These are phyloP conservation scores for Seladonia tumulorum DNA, from an alignment of 2,888 invertebrate genomes.

Conservation along the genomic window DNA sequence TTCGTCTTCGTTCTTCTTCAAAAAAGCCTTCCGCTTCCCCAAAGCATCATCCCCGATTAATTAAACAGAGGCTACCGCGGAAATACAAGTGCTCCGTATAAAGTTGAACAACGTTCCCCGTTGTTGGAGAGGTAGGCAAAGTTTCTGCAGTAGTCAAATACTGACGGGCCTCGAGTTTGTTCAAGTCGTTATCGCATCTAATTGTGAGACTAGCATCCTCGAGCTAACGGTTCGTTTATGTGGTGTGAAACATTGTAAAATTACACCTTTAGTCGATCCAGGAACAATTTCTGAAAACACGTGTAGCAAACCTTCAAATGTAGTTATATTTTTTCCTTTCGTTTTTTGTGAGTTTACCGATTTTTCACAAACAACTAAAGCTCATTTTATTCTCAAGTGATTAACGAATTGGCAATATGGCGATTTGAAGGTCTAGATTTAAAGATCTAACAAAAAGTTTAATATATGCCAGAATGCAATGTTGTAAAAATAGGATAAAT, in stretches of 20 bases:
- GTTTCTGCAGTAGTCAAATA: constrained; percentile 17
- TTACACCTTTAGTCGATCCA: not conserved
- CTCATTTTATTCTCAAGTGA: too few species aligned
- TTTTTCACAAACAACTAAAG: too few species aligned
- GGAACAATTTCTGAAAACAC: not conserved
- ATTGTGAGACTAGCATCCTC: not conserved
- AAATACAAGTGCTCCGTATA: constrained; percentile 32
- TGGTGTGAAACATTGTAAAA: not conserved
- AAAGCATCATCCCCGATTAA: constrained; percentile 51
- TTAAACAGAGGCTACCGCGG: constrained; percentile 41
- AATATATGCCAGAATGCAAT: too few species aligned
- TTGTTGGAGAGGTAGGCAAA: constrained; percentile 35
- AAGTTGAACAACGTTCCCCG: constrained; percentile 35
- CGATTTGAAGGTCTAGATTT: too few species aligned
- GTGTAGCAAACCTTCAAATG: not conserved
- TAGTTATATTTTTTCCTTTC: too few species aligned
- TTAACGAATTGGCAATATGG: too few species aligned
- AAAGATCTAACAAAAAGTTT: too few species aligned
- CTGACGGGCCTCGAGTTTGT: constrained; percentile 15
- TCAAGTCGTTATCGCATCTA: not conserved
- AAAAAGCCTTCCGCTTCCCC: constrained; percentile 11
- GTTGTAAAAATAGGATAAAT: too few species aligned
- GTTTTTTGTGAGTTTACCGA: too few species aligned
- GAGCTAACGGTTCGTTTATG: not conserved
- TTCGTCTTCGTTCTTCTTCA: constrained; percentile 26